phyloP scores from a whole-genome alignment of 2,888 invertebrate genomes.

The Rotaria socialis region DNA sequence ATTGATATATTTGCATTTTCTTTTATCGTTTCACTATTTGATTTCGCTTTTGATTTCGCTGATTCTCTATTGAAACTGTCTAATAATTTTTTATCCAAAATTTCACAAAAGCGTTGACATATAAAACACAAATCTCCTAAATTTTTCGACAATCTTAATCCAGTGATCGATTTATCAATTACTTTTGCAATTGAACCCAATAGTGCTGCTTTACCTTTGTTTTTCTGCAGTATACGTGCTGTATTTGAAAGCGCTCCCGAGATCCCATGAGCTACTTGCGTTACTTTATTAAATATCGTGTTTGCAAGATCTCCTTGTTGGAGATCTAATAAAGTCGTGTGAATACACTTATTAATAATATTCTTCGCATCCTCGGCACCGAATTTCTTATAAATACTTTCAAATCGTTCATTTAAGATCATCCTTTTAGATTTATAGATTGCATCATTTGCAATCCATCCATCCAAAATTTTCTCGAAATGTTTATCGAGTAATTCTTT shows the following conservation, averaged over 20 bases:
- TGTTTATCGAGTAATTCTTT: no score
- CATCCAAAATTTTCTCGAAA: no score
- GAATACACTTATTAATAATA: background rate
- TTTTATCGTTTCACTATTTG: no score
- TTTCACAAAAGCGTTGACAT: background rate
- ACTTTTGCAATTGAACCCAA: background rate
- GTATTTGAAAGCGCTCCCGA: background rate
- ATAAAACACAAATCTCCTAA: background rate
- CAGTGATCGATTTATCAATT: background rate
- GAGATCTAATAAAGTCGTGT: background rate
- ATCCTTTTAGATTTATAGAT: no score
- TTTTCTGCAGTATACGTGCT: background rate
- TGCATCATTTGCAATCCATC: no score
- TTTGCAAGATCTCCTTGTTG: background rate
- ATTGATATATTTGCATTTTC: no score
- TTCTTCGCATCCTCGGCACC: no score
- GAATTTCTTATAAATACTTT: no score
- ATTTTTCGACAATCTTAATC: background rate
- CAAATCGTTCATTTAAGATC: no score
- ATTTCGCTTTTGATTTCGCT: no score
- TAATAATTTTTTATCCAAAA: background rate
- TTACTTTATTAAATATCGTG: background rate
- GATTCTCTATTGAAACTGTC: no score
- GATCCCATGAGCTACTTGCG: background rate
- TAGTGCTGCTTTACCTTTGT: background rate